Conservation (phyloP, 92 coral and sea anemone genomes). For the Heliopora coerulea region DNA sequence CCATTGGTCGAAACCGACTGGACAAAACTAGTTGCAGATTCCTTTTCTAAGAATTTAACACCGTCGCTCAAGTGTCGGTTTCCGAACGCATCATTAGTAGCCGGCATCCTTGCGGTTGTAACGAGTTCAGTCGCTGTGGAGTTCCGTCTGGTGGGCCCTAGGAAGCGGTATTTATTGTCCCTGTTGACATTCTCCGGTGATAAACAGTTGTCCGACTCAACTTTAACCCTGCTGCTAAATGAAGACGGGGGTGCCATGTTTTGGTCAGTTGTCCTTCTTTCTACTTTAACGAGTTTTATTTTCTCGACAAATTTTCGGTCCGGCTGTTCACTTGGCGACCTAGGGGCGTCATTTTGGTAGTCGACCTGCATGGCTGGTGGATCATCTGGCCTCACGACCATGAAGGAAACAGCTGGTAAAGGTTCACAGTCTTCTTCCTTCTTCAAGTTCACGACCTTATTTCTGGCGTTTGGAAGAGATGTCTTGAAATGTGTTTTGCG, state of each 20-base stretch:
- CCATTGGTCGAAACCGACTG: neutral
- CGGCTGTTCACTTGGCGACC: neutral
- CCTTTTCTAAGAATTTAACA: neutral
- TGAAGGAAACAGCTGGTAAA: neutral
- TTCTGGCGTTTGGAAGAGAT: neutral
- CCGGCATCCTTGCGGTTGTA: neutral
- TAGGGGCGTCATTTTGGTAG: neutral
- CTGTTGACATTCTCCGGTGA: neutral
- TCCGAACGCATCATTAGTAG: neutral
- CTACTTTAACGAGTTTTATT: constrained; percentile 12
- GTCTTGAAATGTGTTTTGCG: constrained; percentile 82
- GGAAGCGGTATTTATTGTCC: neutral
- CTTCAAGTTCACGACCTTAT: neutral
- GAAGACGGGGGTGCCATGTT: neutral
- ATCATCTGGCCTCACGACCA: constrained; percentile 21
- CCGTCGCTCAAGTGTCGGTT: neutral
- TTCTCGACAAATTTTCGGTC: neutral
- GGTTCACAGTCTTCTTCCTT: neutral
- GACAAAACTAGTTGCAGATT: neutral
- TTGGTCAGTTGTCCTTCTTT: neutral
- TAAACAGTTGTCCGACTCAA: neutral
- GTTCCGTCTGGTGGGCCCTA: neutral
- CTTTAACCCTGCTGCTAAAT: neutral
- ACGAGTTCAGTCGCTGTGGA: neutral
- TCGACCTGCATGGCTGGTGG: neutral